Percentiles rank a stretch among this genome's conserved stretches.
phyloP scores from a whole-genome alignment of 2,113 vertebrate species.

The Progne subis region DNA sequence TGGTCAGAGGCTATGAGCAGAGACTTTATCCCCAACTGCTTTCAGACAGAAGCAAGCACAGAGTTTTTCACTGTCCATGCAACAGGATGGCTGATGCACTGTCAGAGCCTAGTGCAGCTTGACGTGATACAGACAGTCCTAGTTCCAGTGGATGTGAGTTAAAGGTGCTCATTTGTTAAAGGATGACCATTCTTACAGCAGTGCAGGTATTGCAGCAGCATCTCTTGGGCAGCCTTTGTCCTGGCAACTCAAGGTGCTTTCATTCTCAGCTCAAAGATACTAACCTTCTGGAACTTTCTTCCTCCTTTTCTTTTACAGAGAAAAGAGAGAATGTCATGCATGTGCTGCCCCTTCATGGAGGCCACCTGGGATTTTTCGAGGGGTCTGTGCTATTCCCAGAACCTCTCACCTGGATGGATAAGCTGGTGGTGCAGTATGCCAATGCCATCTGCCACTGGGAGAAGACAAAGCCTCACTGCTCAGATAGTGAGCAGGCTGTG shows the following conservation, averaged over 20 bases:
- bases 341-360: constrained; percentile 92
- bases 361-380: constrained; percentile 98
- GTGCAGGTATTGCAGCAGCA: not conserved
- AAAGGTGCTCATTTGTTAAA: not conserved
- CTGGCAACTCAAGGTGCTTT: not conserved
- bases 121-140: not conserved
- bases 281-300: not conserved
- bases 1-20: not conserved
- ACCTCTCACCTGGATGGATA: constrained; percentile 99
- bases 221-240: not conserved
- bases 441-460: constrained; percentile 97
- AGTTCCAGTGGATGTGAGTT: not conserved
- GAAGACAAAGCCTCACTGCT: constrained; percentile 90
- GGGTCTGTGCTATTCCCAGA: constrained; percentile 95
- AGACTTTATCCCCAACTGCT: not conserved
- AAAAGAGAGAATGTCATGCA: constrained; percentile 95
- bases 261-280: not conserved
- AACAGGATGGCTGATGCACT: not conserved
- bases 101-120: not conserved
- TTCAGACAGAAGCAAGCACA: not conserved
- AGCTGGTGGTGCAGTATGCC: constrained; percentile 93
- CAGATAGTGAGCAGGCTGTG: constrained; percentile 74
- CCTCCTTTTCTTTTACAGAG: constrained; percentile 71
- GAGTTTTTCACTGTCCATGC: not conserved
- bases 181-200: not conserved